Percentiles rank a stretch among this genome's conserved stretches.
Conservation (phyloP, 2,797 vertebrate genomes). For the Sebastes oblongus region DNA sequence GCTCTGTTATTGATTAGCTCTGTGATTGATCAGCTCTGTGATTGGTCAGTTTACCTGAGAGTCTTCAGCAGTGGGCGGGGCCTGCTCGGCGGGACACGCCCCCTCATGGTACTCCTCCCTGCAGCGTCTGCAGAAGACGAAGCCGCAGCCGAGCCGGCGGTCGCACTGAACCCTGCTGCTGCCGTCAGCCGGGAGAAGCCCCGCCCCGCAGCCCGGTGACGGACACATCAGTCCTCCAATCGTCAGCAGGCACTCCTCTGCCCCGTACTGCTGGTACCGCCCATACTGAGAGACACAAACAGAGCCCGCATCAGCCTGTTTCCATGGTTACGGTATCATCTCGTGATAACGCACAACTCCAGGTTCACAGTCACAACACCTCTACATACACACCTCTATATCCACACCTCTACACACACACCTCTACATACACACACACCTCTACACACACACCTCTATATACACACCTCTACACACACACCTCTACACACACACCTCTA, state of each 20-base stretch:
- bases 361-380: no score
- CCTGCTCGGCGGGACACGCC: constrained; percentile 39
- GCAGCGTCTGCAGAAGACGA: constrained; percentile 89
- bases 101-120: constrained; percentile 86
- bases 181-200: constrained; percentile 82
- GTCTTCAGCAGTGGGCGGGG: constrained; percentile 12
- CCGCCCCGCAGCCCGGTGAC: constrained; percentile 87
- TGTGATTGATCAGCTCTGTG: not conserved
- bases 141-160: constrained; percentile 86
- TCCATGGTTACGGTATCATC: no score
- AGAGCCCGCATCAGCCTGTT: not conserved
- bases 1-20: no score
- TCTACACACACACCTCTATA: no score
- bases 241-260: constrained; percentile 86
- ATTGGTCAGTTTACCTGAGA: constrained; percentile 62
- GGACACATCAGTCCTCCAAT: constrained; percentile 91
- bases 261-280: constrained; percentile 86
- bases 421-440: fast-evolving
- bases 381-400: no score
- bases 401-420: no score
- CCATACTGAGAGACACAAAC: constrained; percentile 45
- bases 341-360: no score
- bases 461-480: no score
- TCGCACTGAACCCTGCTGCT: constrained; percentile 84
- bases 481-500: no score